A percentile compares a stretch with the other conserved stretches of the same genome.
phyloP scores from a whole-genome alignment of 2,113 vertebrate species.

The Columba livia region DNA sequence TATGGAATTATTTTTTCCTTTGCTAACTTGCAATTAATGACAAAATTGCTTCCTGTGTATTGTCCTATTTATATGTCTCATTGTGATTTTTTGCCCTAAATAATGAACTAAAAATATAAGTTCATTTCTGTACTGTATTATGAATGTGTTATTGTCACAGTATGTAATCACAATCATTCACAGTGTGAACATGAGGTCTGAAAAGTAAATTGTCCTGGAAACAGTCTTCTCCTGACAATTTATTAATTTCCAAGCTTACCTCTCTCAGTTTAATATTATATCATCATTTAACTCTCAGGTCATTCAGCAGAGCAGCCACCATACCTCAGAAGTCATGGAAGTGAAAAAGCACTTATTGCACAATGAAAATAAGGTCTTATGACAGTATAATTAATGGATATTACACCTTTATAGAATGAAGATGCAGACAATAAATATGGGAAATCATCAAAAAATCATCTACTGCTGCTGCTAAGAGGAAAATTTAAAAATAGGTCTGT shows the following conservation, averaged over 20 bases:
- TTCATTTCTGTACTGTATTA: conserved; percentile 60
- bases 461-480: neutral
- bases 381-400: conserved; percentile 61
- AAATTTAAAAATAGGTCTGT: neutral
- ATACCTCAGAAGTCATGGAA: conserved; percentile 28
- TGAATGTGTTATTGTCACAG: conserved; percentile 67
- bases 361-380: conserved; percentile 40
- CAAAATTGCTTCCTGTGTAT: conserved; percentile 26
- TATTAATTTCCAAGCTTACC: conserved; percentile 48
- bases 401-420: conserved; percentile 31
- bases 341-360: conserved; percentile 37
- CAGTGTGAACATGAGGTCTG: conserved; percentile 40
- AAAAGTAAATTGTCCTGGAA: conserved; percentile 67
- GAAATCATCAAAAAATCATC: neutral
- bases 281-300: conserved; percentile 19
- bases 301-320: conserved; percentile 20
- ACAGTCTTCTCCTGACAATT: conserved; percentile 48
- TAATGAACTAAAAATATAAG: conserved; percentile 48
- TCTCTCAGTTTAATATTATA: conserved; percentile 63
- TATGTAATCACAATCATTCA: conserved; percentile 71
- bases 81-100: conserved; percentile 57
- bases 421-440: neutral
- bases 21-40: neutral
- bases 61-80: neutral
- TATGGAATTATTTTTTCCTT: conserved; percentile 12